phyloP scores from a whole-genome alignment of 2,888 invertebrate genomes.

The Athripsodes cinereus region DNA sequence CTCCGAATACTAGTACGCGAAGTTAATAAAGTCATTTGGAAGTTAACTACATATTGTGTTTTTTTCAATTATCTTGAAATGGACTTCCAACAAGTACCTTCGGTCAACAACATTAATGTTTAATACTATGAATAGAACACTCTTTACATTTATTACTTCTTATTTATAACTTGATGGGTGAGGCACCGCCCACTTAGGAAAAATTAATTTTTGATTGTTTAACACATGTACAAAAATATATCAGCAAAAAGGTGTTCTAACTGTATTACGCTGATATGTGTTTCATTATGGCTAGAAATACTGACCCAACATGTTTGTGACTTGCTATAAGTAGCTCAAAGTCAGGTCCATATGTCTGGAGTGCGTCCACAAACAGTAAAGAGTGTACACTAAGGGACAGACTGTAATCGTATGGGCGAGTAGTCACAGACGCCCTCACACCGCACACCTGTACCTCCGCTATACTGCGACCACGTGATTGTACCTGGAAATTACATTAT shows the following conservation, averaged over 20 bases:
- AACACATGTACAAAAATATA: not conserved
- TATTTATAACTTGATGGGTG: too few species aligned
- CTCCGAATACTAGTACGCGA: too few species aligned
- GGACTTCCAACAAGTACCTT: too few species aligned
- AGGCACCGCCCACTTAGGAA: too few species aligned
- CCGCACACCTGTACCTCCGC: slow-evolving; percentile 91
- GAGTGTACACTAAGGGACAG: slow-evolving; percentile 87
- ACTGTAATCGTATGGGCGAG: slow-evolving; percentile 67
- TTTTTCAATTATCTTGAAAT: too few species aligned
- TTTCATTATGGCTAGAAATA: too few species aligned
- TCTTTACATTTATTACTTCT: too few species aligned
- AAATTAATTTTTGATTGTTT: not conserved
- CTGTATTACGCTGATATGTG: not conserved
- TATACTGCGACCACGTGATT: slow-evolving; percentile 80
- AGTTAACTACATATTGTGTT: too few species aligned
- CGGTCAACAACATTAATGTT: too few species aligned
- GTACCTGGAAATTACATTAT: slow-evolving; percentile 46
- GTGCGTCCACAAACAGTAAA: slow-evolving; percentile 85
- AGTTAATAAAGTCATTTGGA: too few species aligned
- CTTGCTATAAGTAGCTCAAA: slow-evolving; percentile 92
- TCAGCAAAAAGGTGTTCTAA: not conserved
- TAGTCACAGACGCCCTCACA: slow-evolving; percentile 69
- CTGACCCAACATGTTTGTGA: slow-evolving; percentile 85
- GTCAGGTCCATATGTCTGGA: slow-evolving; percentile 93
- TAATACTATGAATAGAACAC: too few species aligned